phyloP scores from a whole-genome alignment of 2,888 invertebrate genomes.

The Agrochola macilenta region DNA sequence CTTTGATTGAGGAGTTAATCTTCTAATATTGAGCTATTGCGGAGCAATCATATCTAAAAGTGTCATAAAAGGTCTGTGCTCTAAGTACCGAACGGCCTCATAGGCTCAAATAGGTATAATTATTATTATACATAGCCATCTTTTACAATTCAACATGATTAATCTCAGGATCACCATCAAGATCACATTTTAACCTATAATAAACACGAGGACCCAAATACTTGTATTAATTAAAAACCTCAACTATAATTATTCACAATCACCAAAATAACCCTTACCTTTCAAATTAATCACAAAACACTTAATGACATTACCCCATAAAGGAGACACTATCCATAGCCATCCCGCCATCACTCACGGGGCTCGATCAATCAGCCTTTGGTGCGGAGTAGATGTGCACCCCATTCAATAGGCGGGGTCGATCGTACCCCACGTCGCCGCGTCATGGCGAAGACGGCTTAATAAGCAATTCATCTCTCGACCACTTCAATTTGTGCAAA shows the following conservation, averaged over 20 bases:
- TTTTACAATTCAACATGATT: not conserved
- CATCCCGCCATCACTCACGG: slow-evolving; percentile 51
- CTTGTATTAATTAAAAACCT: too few relatives aligned
- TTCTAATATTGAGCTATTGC: not conserved
- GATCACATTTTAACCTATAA: not conserved
- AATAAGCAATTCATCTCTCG: slow-evolving; percentile 61
- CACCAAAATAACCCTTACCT: slow-evolving; percentile 14
- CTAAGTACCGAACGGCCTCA: not conserved
- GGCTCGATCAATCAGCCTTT: slow-evolving; percentile 59
- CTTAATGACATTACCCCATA: slow-evolving; percentile 38
- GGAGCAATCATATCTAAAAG: not conserved
- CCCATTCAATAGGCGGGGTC: slow-evolving; percentile 27
- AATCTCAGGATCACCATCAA: not conserved
- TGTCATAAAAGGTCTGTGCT: not conserved
- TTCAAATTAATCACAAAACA: slow-evolving; percentile 42
- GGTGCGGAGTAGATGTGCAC: slow-evolving; percentile 37
- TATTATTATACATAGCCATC: not conserved
- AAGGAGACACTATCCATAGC: slow-evolving; percentile 40
- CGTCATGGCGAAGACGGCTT: slow-evolving; percentile 44
- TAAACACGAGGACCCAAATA: too few relatives aligned
- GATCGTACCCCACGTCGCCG: slow-evolving; percentile 12
- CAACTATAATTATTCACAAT: slow-evolving; percentile 9
- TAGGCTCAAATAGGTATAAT: not conserved
- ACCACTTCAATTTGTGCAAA: slow-evolving; percentile 63
- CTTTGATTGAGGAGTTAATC: not conserved